phyloP scores from a whole-genome alignment of 2,888 invertebrate species.

The Autographa pulchrina region DNA sequence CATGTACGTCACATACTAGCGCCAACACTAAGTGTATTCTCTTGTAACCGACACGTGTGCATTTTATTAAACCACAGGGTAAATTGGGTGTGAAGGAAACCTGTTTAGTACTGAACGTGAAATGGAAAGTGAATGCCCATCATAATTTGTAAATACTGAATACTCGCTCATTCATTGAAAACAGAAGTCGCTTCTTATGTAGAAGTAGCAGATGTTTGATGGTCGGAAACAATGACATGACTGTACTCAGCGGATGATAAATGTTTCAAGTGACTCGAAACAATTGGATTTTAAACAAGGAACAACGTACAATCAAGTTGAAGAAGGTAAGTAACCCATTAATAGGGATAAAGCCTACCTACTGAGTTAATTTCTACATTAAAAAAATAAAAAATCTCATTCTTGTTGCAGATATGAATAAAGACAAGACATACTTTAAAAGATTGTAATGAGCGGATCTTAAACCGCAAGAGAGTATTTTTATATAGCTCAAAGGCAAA shows the following conservation, averaged over 20 bases:
- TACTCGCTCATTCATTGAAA: neutral
- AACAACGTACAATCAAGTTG: neutral
- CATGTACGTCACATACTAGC: slow-evolving; percentile 38
- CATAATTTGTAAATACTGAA: slow-evolving; percentile 5
- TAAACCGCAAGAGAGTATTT: slow-evolving; percentile 21
- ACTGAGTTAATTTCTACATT: too few species aligned
- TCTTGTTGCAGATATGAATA: neutral
- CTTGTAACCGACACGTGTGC: slow-evolving; percentile 80
- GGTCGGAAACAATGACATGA: neutral
- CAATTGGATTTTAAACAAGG: neutral
- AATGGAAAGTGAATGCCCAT: slow-evolving; percentile 54
- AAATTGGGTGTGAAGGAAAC: slow-evolving; percentile 60
- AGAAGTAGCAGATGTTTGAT: neutral
- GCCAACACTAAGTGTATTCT: slow-evolving; percentile 75
- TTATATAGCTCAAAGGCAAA: slow-evolving; percentile 30
- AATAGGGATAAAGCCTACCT: too few species aligned
- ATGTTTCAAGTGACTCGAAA: neutral
- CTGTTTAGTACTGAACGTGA: slow-evolving; percentile 45
- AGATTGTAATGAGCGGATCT: slow-evolving; percentile 17
- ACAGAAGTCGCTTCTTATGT: neutral
- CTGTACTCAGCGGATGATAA: neutral
- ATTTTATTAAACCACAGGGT: slow-evolving; percentile 59
- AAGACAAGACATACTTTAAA: neutral
- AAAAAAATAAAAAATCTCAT: neutral
- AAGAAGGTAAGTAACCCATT: neutral